A percentile compares a stretch with the other conserved stretches of the same genome.
phyloP scores from a whole-genome alignment of 2,888 invertebrate genomes.

The Hofmannophila pseudospretella region DNA sequence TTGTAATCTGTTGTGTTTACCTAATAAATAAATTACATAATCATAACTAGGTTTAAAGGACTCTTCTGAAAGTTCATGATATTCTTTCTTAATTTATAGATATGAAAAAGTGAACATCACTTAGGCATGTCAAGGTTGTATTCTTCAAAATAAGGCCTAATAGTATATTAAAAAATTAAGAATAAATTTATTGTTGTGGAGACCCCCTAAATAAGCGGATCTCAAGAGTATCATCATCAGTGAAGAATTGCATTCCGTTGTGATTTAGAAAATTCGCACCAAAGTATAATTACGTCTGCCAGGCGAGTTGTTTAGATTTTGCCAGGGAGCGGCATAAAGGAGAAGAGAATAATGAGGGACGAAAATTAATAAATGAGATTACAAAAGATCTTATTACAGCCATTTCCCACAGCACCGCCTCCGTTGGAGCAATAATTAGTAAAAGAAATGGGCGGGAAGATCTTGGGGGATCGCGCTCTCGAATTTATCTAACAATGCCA shows the following conservation, averaged over 20 bases:
- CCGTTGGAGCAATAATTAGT: constrained; percentile 55
- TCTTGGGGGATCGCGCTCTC: constrained; percentile 19
- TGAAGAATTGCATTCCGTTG: constrained; percentile 24
- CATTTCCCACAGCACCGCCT: constrained; percentile 51
- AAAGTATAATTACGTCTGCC: constrained; percentile 34
- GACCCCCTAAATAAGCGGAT: too few species aligned
- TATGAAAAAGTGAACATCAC: too few species aligned
- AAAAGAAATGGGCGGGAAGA: constrained; percentile 41
- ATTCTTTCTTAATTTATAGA: too few species aligned
- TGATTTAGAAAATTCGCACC: constrained; percentile 29
- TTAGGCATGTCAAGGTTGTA: too few species aligned
- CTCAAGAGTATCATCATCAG: constrained; percentile 12
- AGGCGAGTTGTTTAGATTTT: constrained; percentile 42
- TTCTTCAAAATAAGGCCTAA: too few species aligned
- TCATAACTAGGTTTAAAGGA: too few species aligned
- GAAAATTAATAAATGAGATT: constrained; percentile 56
- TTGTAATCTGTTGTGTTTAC: too few species aligned
- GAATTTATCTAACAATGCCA: constrained; percentile 25
- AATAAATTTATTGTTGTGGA: too few species aligned
- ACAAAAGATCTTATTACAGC: constrained; percentile 65
- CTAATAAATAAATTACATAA: too few species aligned
- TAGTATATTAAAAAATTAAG: too few species aligned
- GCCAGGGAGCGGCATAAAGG: constrained; percentile 32
- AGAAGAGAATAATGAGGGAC: constrained; percentile 41
- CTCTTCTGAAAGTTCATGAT: too few species aligned